These are phyloP conservation scores for Hemiscyllium ocellatum DNA, from an alignment of 2,113 vertebrate genomes.

Conservation along the genomic window DNA sequence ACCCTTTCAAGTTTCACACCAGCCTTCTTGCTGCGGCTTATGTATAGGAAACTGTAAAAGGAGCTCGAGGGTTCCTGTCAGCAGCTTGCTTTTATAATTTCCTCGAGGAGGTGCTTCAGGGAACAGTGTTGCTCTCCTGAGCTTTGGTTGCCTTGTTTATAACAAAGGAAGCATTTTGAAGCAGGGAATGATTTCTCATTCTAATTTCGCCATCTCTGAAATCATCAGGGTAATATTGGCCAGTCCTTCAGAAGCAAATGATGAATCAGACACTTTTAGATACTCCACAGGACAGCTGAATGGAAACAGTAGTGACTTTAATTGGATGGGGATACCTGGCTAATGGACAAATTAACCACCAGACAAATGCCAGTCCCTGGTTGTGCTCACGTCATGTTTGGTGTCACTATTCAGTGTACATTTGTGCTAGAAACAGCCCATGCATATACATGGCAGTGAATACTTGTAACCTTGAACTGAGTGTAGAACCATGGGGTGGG, in stretches of 20 bases:
- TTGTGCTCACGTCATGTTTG: neutral
- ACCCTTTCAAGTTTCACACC: too few relatives aligned
- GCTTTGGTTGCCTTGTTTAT: neutral
- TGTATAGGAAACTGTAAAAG: neutral
- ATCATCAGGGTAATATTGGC: neutral
- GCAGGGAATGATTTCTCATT: neutral
- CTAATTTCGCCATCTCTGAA: neutral
- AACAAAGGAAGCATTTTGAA: neutral
- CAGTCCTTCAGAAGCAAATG: neutral
- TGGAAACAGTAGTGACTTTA: constrained; percentile 15
- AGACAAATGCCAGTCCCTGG: neutral
- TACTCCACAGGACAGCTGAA: neutral
- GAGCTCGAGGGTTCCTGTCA: neutral
- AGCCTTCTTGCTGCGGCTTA: neutral
- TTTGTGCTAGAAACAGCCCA: neutral
- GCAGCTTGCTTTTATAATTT: neutral
- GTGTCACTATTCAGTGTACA: neutral
- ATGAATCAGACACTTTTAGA: neutral
- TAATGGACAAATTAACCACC: neutral
- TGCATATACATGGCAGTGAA: neutral
- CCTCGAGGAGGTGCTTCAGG: neutral
- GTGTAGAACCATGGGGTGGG: too few relatives aligned
- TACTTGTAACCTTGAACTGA: neutral
- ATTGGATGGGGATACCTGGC: neutral
- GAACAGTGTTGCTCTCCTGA: neutral